These are phyloP conservation scores for Dermatophagoides farinae DNA, from an alignment of 1,140 invertebrate genomes.

Conservation along the genomic window DNA sequence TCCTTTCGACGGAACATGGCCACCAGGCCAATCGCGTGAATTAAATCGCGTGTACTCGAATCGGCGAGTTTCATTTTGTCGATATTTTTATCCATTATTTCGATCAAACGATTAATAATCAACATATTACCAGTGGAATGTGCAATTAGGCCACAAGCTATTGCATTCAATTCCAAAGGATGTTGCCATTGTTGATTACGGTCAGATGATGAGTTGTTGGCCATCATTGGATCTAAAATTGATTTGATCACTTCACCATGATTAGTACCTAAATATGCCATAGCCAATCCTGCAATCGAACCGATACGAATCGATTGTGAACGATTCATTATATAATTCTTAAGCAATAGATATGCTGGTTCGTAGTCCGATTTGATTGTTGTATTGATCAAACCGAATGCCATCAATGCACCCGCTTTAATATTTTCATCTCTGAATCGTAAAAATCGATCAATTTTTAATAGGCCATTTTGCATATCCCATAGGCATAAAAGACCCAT, in stretches of 20 bases:
- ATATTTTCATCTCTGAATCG: neutral
- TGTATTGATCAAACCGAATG: neutral
- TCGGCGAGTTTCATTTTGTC: neutral
- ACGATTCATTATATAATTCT: neutral
- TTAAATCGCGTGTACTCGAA: neutral
- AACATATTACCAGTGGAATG: neutral
- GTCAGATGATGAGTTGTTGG: neutral
- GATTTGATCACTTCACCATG: neutral
- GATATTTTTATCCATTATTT: neutral
- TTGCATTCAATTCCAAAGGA: neutral
- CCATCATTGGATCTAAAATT: neutral
- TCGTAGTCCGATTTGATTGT: neutral
- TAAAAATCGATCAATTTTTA: neutral
- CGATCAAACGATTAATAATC: neutral
- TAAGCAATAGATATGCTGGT: neutral
- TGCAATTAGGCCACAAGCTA: neutral
- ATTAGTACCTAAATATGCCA: neutral
- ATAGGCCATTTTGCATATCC: neutral
- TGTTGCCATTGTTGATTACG: neutral
- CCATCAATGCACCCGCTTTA: neutral
- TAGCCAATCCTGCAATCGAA: neutral
- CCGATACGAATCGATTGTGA: neutral
- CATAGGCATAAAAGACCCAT: neutral
- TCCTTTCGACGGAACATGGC: neutral
- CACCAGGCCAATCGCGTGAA: neutral